Percentiles rank a stretch among this genome's conserved stretches.
phyloP scores from a whole-genome alignment of 1,140 invertebrate species.

The Drosophila lowei region DNA sequence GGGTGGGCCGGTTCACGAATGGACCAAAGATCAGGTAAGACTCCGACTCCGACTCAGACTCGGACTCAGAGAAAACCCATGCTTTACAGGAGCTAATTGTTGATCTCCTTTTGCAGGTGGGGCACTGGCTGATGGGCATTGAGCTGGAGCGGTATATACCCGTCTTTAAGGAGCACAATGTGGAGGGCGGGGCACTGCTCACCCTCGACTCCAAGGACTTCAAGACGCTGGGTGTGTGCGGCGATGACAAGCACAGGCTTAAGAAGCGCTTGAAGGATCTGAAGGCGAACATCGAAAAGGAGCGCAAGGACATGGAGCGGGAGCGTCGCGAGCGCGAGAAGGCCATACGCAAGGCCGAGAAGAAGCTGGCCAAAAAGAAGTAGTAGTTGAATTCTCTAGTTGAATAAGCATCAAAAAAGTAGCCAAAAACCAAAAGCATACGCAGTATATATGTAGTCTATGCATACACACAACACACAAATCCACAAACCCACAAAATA shows the following conservation, averaged over 20 bases:
- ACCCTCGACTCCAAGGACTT: slow-evolving; percentile 93
- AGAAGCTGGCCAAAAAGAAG: slow-evolving; percentile 88
- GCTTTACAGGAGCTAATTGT: not conserved
- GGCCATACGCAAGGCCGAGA: slow-evolving; percentile 91
- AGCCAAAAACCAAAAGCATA: slow-evolving; percentile 78
- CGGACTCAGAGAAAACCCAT: not conserved
- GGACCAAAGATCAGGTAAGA: slow-evolving; percentile 93
- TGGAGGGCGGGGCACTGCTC: slow-evolving; percentile 92
- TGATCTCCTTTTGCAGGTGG: slow-evolving; percentile 86
- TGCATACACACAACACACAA: slow-evolving; percentile 40
- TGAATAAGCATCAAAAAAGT: slow-evolving; percentile 63
- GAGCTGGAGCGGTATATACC: slow-evolving; percentile 93
- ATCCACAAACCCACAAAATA: slow-evolving; percentile 19
- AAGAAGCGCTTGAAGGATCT: slow-evolving; percentile 96
- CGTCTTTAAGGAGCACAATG: slow-evolving; percentile 92
- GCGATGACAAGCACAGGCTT: slow-evolving; percentile 91
- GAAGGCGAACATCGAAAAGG: slow-evolving; percentile 90
- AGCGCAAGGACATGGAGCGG: slow-evolving; percentile 88
- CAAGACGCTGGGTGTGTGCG: slow-evolving; percentile 91
- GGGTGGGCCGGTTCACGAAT: slow-evolving; percentile 89
- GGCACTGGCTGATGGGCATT: slow-evolving; percentile 92
- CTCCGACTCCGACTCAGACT: slow-evolving; percentile 6
- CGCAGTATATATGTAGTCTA: slow-evolving; percentile 58
- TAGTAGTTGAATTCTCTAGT: slow-evolving; percentile 84
- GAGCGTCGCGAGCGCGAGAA: slow-evolving; percentile 91